phyloP scores from a whole-genome alignment of 1,140 invertebrate genomes.

The Rhopalosiphum maidis region DNA sequence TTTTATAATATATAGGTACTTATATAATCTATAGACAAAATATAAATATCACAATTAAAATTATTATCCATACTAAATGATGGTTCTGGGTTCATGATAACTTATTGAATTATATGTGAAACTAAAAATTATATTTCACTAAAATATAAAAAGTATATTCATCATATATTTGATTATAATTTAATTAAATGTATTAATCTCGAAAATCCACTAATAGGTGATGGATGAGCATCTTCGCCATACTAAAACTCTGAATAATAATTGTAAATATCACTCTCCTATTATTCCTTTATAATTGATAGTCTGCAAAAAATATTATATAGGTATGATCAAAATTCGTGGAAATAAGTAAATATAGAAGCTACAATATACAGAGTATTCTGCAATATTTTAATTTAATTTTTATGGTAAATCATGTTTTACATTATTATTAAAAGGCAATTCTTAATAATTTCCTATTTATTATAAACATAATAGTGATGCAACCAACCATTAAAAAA shows the following conservation, averaged over 20 bases:
- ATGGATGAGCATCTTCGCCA: not conserved
- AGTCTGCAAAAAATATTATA: no score
- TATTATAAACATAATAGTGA: not conserved
- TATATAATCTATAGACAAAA: not conserved
- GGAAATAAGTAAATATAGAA: not conserved
- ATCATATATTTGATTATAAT: not conserved
- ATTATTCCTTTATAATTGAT: no score
- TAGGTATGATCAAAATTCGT: no score
- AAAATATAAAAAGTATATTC: not conserved
- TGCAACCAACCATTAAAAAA: not conserved
- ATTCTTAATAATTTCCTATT: not conserved
- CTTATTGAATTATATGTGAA: not conserved
- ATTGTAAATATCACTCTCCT: not conserved
- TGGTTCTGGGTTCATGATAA: not conserved
- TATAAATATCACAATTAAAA: not conserved
- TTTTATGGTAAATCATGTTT: not conserved
- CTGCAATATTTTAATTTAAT: not conserved
- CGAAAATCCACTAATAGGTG: not conserved
- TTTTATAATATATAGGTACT: not conserved
- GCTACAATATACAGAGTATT: not conserved
- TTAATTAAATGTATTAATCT: not conserved
- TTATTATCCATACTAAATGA: not conserved
- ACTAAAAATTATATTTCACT: not conserved
- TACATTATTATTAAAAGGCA: not conserved
- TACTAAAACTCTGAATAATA: not conserved